Percentiles rank a stretch among this genome's conserved stretches.
phyloP scores from a whole-genome alignment of 2,888 invertebrate species.

The Drosophila limbata region DNA sequence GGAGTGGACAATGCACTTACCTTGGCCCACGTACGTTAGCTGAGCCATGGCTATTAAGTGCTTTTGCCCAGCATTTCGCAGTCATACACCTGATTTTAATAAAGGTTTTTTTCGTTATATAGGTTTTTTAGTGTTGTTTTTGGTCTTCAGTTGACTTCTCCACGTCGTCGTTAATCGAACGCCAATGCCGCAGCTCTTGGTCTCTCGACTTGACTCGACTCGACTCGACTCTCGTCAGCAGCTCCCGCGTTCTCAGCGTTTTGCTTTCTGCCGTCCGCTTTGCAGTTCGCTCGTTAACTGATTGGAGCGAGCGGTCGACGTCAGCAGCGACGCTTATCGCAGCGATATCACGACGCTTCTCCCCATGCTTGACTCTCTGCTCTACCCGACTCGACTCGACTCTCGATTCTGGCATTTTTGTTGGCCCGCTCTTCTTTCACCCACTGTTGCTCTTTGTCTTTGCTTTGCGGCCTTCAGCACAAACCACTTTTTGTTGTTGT shows the following conservation, averaged over 20 bases:
- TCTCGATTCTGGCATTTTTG: slow-evolving; percentile 15
- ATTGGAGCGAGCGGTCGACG: slow-evolving; percentile 56
- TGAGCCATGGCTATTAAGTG: slow-evolving; percentile 65
- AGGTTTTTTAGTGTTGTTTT: slow-evolving; percentile 7
- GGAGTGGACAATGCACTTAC: slow-evolving; percentile 43
- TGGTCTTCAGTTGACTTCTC: slow-evolving; percentile 55
- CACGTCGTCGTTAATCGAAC: slow-evolving; percentile 75
- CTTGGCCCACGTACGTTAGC: slow-evolving; percentile 66
- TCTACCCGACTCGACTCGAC: slow-evolving; percentile 3
- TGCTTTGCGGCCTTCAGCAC: slow-evolving; percentile 25
- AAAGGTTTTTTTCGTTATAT: slow-evolving; percentile 26
- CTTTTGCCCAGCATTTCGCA: slow-evolving; percentile 61
- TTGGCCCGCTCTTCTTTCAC: slow-evolving; percentile 46
- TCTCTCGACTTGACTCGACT: slow-evolving; percentile 22
- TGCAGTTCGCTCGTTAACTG: slow-evolving; percentile 66
- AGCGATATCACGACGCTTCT: slow-evolving; percentile 35
- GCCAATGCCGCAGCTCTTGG: slow-evolving; percentile 42
- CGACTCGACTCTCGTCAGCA: slow-evolving; percentile 22
- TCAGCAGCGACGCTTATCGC: slow-evolving; percentile 62
- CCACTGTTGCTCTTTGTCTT: slow-evolving; percentile 32
- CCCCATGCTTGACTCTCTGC: slow-evolving; percentile 20
- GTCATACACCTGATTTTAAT: slow-evolving; percentile 48
- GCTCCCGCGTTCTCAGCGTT: slow-evolving; percentile 44
- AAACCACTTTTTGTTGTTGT: slow-evolving; percentile 10
- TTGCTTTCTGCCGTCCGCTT: slow-evolving; percentile 51